Evolutionary conservation across 2,797 vertebrate species (phyloP).

Genomic region (Melanotaenia pygmaea): DNA sequence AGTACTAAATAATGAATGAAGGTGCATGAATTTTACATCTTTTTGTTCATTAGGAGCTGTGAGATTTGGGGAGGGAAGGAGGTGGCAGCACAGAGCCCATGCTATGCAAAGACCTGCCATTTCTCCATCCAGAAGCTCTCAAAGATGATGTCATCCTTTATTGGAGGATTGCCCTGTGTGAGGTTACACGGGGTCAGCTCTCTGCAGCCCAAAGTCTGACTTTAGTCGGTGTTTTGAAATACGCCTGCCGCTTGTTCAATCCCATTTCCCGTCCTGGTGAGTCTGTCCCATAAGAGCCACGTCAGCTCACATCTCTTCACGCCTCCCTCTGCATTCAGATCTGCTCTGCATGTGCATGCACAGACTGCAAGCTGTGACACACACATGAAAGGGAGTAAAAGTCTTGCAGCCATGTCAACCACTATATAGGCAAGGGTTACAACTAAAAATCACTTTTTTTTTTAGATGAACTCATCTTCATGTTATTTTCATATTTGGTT

Average conservation of each 20-base stretch:
- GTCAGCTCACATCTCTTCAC: conserved; percentile 69
- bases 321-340: conserved; percentile 42
- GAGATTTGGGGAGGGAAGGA: conserved; percentile 38
- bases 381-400: neutral
- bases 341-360: conserved; percentile 16
- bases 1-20: conserved; percentile 77
- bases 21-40: conserved; percentile 77
- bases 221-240: conserved; percentile 54
- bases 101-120: conserved; percentile 3
- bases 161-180: conserved; percentile 43
- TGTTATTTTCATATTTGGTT: no score
- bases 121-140: conserved; percentile 34
- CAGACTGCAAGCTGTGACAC: conserved; percentile 14
- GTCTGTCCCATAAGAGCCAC: conserved; percentile 54
- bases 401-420: neutral
- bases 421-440: neutral
- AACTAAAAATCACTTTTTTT: no score
- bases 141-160: conserved; percentile 71
- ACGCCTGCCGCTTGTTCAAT: conserved; percentile 42
- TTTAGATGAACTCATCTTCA: no score
- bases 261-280: conserved; percentile 59
- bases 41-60: conserved; percentile 68
- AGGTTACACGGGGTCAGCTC: conserved; percentile 57
- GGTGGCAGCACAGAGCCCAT: conserved; percentile 4
- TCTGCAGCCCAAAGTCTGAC: conserved; percentile 51